phyloP scores from a whole-genome alignment of 2,797 vertebrate genomes.

The Morus bassanus region DNA sequence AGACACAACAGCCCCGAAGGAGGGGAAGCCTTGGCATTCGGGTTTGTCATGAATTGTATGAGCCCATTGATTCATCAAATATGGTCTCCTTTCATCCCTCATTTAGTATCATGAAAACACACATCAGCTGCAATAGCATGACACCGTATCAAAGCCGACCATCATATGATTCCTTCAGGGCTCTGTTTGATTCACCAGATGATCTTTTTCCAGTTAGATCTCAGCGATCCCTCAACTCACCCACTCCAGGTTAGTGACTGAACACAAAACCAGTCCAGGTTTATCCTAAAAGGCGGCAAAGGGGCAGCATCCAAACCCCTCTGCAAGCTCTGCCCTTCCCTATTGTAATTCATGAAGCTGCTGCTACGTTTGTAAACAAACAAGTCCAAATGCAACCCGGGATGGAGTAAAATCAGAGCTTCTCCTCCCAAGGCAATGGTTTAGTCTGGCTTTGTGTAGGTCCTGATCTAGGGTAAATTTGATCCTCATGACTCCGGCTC shows the following conservation, averaged over 20 bases:
- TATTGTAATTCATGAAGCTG: not conserved
- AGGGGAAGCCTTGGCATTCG: not conserved
- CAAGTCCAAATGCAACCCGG: fast-evolving
- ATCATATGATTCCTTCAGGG: not conserved
- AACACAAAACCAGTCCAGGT: not conserved
- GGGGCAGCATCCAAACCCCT: fast-evolving
- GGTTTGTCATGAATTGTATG: not conserved
- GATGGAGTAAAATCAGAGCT: not conserved
- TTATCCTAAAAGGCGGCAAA: not conserved
- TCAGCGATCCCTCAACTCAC: not conserved
- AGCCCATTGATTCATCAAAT: not conserved
- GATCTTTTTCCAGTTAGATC: not conserved
- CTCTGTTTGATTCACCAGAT: not conserved
- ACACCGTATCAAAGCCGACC: not conserved
- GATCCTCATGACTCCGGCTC: not conserved
- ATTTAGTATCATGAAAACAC: not conserved
- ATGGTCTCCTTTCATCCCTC: not conserved
- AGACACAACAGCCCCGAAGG: not conserved
- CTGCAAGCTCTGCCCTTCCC: not conserved
- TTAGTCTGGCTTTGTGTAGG: not conserved
- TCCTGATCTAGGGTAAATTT: not conserved
- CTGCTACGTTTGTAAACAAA: constrained; percentile 11
- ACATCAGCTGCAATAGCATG: not conserved
- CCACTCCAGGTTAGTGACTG: fast-evolving
- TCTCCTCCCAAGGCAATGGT: not conserved